Evolutionary conservation across 2,113 vertebrate species (phyloP).

Genomic region (Rattus norvegicus): GRCr8 NC_086019.1:178808501-178809000

Average conservation of each 20-base stretch:
- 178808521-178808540: background rate
- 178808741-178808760: background rate
- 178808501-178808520: background rate
- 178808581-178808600: background rate
- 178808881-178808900: background rate
- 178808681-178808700: background rate
- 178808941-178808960: background rate
- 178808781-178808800: too few species aligned
- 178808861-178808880: too few species aligned
- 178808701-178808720: background rate
- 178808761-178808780: background rate
- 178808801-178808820: background rate
- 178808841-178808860: background rate
- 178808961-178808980: slow-evolving; percentile 19
- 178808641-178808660: background rate
- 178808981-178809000: slow-evolving; percentile 51
- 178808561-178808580: slow-evolving; percentile 11
- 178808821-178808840: background rate
- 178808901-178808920: background rate
- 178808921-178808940: slow-evolving; percentile 12
- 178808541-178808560: background rate
- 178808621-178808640: background rate
- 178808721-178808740: background rate
- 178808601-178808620: background rate
- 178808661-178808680: background rate